These are phyloP conservation scores for Euzophera pinguis DNA, from an alignment of 2,888 invertebrate species.

Conservation along the genomic window DNA sequence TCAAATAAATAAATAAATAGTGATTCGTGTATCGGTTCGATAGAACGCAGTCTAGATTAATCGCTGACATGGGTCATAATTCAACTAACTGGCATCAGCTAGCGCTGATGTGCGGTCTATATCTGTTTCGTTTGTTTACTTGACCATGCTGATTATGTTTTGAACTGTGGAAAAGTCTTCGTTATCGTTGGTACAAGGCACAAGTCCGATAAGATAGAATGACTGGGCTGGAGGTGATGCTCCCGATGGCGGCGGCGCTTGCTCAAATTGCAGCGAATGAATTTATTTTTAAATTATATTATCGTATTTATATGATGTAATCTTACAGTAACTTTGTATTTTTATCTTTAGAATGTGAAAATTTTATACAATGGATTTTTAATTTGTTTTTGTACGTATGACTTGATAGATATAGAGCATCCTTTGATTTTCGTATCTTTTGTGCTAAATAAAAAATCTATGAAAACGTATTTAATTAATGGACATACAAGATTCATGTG, in stretches of 20 bases:
- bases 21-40: constrained; percentile 5
- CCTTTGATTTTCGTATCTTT: no score
- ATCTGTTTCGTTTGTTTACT: constrained; percentile 29
- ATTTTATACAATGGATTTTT: no score
- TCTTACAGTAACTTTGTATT: no score
- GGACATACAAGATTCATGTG: no score
- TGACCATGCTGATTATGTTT: constrained; percentile 36
- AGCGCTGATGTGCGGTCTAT: constrained; percentile 25
- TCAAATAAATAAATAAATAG: no score
- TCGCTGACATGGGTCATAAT: constrained; percentile 18
- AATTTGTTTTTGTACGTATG: no score
- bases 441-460: no score
- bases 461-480: no score
- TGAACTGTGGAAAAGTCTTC: constrained; percentile 43
- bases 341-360: no score
- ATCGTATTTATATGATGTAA: background rate
- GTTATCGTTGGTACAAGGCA: constrained; percentile 55
- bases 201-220: constrained; percentile 61
- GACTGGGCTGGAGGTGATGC: constrained; percentile 55
- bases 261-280: constrained; percentile 17
- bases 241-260: constrained; percentile 34
- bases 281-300: background rate
- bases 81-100: constrained; percentile 13
- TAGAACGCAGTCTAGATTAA: constrained; percentile 19
- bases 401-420: no score